Evolutionary conservation across 2,797 vertebrate species (phyloP).

Genomic region (Dryobates pubescens): DNA sequence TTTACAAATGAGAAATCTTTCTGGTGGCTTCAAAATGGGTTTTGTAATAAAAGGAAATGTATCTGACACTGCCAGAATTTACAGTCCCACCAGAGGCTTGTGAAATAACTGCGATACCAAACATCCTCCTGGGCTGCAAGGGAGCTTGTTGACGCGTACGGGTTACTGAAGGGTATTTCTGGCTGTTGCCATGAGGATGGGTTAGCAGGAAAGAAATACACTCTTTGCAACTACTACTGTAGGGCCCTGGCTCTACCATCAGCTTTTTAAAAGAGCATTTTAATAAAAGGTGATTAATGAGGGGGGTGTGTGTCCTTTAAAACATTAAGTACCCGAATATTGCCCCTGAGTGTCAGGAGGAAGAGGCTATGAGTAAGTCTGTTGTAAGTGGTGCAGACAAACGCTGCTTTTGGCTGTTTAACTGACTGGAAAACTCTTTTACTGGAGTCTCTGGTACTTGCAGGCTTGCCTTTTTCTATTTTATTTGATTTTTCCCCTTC

Average conservation of each 20-base stretch:
- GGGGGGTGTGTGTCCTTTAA: background rate
- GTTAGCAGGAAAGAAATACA: constrained; percentile 45
- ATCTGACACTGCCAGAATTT: constrained; percentile 68
- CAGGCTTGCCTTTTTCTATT: no score
- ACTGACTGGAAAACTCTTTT: background rate
- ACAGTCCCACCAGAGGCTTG: constrained; percentile 71
- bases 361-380: background rate
- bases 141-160: constrained; percentile 48
- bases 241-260: background rate
- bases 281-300: background rate
- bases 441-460: background rate
- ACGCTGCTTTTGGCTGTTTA: constrained; percentile 1
- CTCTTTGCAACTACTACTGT: background rate
- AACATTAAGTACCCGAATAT: background rate
- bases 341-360: background rate
- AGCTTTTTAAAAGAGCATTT: background rate
- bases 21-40: constrained; percentile 69
- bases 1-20: constrained; percentile 71
- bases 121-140: constrained; percentile 63
- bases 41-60: constrained; percentile 78
- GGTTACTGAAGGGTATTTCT: constrained; percentile 73
- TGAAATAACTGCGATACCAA: constrained; percentile 75
- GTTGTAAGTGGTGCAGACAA: background rate
- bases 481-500: background rate
- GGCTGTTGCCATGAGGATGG: constrained; percentile 64